These are phyloP conservation scores for Conus canariensis DNA, from an alignment of 2,888 invertebrate species.

Conservation along the genomic window DNA sequence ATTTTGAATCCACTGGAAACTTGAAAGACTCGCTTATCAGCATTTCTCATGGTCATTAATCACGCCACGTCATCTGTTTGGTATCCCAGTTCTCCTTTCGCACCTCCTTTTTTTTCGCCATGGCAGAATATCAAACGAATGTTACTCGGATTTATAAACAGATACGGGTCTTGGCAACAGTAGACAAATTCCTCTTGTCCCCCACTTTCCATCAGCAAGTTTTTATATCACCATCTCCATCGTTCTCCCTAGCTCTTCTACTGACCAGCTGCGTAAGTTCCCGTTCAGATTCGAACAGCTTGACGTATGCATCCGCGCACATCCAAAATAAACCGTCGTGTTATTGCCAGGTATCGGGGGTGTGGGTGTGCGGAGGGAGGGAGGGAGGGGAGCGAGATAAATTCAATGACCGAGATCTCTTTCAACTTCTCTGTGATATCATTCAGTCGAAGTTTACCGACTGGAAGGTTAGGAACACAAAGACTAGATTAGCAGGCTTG, in stretches of 20 bases:
- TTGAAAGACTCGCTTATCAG: background rate
- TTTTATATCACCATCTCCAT: background rate
- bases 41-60: background rate
- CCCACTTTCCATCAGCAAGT: background rate
- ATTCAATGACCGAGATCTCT: background rate
- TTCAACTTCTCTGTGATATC: slow-evolving; percentile 10
- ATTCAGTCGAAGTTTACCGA: background rate
- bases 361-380: too few species aligned
- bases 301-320: background rate
- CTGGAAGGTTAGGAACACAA: background rate
- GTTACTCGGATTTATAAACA: too few species aligned
- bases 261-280: background rate
- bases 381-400: background rate
- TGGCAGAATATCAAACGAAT: too few species aligned
- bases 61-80: background rate
- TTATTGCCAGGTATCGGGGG: background rate
- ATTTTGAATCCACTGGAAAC: background rate
- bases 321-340: background rate
- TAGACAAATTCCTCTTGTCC: too few species aligned
- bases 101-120: background rate
- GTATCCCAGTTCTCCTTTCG: too few species aligned
- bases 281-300: background rate
- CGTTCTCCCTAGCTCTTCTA: background rate
- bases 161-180: too few species aligned
- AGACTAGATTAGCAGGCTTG: slow-evolving; percentile 18